phyloP scores from a whole-genome alignment of 1,140 invertebrate genomes.

The Homarus americanus region DNA sequence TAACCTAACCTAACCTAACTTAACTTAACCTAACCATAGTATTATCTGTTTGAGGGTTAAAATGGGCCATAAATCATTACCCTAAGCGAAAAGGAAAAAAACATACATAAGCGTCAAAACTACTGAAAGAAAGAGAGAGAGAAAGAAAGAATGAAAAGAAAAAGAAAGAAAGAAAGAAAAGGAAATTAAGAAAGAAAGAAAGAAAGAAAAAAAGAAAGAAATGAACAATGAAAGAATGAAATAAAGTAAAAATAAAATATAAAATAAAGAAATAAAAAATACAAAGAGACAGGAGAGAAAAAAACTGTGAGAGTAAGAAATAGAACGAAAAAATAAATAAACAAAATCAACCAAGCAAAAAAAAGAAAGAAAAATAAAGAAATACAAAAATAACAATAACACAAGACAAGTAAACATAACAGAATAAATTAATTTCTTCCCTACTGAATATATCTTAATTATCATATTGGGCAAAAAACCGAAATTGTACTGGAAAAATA shows the following conservation, averaged over 20 bases:
- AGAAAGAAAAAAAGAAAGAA: neutral
- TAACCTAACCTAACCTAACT: constrained; percentile 20
- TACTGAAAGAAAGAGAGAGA: neutral
- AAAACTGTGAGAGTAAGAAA: neutral
- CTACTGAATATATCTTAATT: no score
- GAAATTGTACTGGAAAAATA: no score
- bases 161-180: neutral
- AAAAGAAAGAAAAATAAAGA: no score
- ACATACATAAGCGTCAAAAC: constrained; percentile 7
- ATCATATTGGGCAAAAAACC: no score
- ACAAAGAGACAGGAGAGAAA: neutral
- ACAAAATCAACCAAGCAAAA: neutral
- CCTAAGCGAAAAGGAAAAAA: no score
- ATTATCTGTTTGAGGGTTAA: no score
- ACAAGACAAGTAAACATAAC: neutral
- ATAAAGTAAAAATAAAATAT: neutral
- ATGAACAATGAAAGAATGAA: neutral
- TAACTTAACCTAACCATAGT: neutral
- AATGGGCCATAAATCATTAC: no score
- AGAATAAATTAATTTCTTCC: no score
- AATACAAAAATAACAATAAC: neutral
- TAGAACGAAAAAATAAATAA: neutral
- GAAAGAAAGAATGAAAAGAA: neutral
- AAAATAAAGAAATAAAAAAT: neutral
- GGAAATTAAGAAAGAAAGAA: neutral